Percentiles rank a stretch among this genome's conserved stretches.
Conservation (phyloP, 2,113 vertebrate species). For the Heterochromis multidens region DNA sequence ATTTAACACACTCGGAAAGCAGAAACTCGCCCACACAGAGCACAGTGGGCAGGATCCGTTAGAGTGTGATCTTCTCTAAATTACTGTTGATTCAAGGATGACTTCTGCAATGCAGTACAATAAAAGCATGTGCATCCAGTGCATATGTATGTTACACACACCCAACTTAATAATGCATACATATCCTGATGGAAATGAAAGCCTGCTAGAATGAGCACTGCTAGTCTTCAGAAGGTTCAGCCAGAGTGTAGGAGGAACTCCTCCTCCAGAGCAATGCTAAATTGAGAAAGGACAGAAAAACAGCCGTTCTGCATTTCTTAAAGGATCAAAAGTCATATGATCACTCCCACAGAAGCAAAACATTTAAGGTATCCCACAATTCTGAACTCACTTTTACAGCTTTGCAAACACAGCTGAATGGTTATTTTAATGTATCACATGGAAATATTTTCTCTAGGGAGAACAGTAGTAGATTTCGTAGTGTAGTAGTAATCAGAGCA, state of each 20-base stretch:
- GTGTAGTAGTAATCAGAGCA: background rate
- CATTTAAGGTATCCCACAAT: background rate
- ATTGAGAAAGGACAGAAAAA: slow-evolving; percentile 38
- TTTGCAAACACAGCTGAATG: background rate
- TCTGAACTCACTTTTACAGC: background rate
- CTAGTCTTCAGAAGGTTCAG: slow-evolving; percentile 17
- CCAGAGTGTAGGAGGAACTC: slow-evolving; percentile 42
- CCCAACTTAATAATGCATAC: background rate
- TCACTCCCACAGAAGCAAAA: slow-evolving; percentile 37
- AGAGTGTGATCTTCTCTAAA: slow-evolving; percentile 30
- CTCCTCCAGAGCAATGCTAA: slow-evolving; percentile 41
- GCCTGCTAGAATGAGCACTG: background rate
- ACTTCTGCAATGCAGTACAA: background rate
- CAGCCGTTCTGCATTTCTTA: slow-evolving; percentile 35
- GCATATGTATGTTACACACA: background rate
- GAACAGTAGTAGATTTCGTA: background rate
- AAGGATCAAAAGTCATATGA: slow-evolving; percentile 39
- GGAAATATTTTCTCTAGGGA: background rate
- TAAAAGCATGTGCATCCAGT: background rate
- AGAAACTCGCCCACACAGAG: slow-evolving; percentile 41
- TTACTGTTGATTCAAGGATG: slow-evolving; percentile 24
- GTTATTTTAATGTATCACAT: background rate
- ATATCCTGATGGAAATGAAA: slow-evolving; percentile 12
- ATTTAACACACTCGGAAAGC: slow-evolving; percentile 38
- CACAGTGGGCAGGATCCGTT: slow-evolving; percentile 15